phyloP scores from a whole-genome alignment of 2,797 vertebrate species.

The Decapterus maruadsi region DNA sequence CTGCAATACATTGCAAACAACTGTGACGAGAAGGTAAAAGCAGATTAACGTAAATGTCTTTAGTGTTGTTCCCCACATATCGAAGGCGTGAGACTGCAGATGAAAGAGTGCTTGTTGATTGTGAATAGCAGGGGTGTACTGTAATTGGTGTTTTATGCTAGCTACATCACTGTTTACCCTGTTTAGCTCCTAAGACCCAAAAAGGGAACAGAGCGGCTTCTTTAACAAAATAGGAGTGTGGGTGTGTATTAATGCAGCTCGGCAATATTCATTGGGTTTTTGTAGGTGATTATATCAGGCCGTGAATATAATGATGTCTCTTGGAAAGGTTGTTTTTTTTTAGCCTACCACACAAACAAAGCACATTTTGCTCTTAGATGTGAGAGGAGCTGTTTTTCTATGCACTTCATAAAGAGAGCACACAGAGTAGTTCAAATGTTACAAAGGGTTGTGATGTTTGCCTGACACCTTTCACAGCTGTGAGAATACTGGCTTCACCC shows the following conservation, averaged over 20 bases:
- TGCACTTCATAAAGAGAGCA: slow-evolving; percentile 26
- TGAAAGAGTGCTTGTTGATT: slow-evolving; percentile 77
- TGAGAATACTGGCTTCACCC: slow-evolving; percentile 43
- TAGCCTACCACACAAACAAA: neutral
- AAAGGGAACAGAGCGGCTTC: slow-evolving; percentile 61
- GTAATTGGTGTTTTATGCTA: slow-evolving; percentile 81
- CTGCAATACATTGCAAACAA: slow-evolving; percentile 52
- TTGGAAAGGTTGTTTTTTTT: neutral
- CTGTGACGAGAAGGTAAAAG: slow-evolving; percentile 64
- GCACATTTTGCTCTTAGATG: slow-evolving; percentile 2
- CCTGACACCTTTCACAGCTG: slow-evolving; percentile 50
- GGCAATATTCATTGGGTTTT: slow-evolving; percentile 9
- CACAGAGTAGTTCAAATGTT: slow-evolving; percentile 52
- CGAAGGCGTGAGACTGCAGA: slow-evolving; percentile 59
- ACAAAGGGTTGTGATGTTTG: slow-evolving; percentile 55
- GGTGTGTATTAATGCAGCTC: slow-evolving; percentile 63
- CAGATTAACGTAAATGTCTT: slow-evolving; percentile 72
- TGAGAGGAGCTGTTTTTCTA: slow-evolving; percentile 13
- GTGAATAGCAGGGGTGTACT: slow-evolving; percentile 68
- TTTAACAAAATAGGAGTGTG: slow-evolving; percentile 58
- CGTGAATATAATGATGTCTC: slow-evolving; percentile 11
- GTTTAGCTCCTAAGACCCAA: slow-evolving; percentile 60
- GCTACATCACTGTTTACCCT: slow-evolving; percentile 70
- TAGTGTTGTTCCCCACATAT: slow-evolving; percentile 51
- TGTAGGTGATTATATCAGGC: slow-evolving; percentile 20